A percentile compares a stretch with the other conserved stretches of the same genome.
Evolutionary conservation across 2,113 vertebrate species (phyloP).

Genomic region (Melanostigma gelatinosum): DNA sequence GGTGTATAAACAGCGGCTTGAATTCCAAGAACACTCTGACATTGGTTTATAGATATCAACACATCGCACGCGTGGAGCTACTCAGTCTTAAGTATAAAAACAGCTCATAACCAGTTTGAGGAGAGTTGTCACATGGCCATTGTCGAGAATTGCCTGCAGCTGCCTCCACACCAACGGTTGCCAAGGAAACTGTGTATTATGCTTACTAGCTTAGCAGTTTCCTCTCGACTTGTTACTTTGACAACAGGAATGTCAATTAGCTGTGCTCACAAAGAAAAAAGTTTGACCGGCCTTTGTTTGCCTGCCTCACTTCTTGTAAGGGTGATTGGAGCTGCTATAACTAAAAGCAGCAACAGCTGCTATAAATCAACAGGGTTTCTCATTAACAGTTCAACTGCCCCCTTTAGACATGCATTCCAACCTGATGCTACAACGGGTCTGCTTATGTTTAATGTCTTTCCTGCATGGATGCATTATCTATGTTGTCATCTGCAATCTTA

Average conservation of each 20-base stretch:
- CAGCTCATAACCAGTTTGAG: conserved; percentile 21
- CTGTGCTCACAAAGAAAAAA: conserved; percentile 52
- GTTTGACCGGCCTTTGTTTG: conserved; percentile 58
- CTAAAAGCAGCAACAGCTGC: conserved; percentile 41
- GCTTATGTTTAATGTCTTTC: neutral
- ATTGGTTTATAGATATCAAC: neutral
- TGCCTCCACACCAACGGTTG: conserved; percentile 62
- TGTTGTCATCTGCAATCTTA: neutral
- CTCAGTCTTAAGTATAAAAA: conserved; percentile 17
- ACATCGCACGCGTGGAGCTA: neutral
- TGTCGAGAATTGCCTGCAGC: conserved; percentile 47
- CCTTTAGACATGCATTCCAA: conserved; percentile 50
- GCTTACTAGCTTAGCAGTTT: conserved; percentile 59
- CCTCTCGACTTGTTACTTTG: conserved; percentile 76
- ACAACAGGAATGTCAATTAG: conserved; percentile 79
- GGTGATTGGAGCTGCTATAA: conserved; percentile 52
- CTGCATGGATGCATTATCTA: neutral
- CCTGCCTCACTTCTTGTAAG: conserved; percentile 46
- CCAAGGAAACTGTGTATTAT: conserved; percentile 72
- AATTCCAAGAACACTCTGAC: neutral
- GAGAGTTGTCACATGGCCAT: conserved; percentile 33
- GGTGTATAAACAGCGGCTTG: neutral
- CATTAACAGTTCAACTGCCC: conserved; percentile 33
- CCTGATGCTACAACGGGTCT: conserved; percentile 11
- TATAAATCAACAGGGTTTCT: conserved; percentile 66